Evolutionary conservation across 2,113 vertebrate genomes (phyloP), one percentile per base, ranked within the genome.

Genomic region (Lepus timidus): DNA sequence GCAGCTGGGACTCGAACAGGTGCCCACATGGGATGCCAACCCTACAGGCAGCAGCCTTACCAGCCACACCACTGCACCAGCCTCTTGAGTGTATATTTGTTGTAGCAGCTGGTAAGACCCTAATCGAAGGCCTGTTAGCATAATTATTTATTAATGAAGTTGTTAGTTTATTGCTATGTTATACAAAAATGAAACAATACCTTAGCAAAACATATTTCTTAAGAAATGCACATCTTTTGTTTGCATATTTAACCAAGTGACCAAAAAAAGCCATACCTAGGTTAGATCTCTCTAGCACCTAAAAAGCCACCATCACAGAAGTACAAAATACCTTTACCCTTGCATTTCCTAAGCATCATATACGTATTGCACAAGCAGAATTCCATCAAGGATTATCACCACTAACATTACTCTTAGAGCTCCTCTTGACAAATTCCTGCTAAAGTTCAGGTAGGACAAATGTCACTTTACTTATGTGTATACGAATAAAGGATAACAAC

Each of bases 211-310:
- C 31, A 51, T 62, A 39, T 73, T 70, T 88, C 68, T 85, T 85
- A 25, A 95, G 51, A 92, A 94, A 90, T 22, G 3, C 25, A 73
- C 11, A 44, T 49, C 49, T 68, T 96, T 88, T 85, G 22, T 36
- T 85, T 88, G 49, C 19, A 75, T 90, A 95, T 78, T 82, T 88
- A 88, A 29, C 16, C 61, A 86, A 75, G 17, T 67, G 12, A 61
- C 23, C 81, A 87, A 68, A 65, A 91, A 86, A 86, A 13, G 22
- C 6, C 73, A 65, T 62, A 58, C 13, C 20, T 86, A 75, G 25
- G 12, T 64, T 64, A 74, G 9, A 62, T 74, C 4, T 19, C 44
- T 51, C 23, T 78, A n/a, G 19, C 25, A 82, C n/a, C 44, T 61
- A 52, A 96, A 81, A 78, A 14, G 22, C 78, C 36, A 90, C 16